These are phyloP conservation scores for Megalops atlanticus DNA, from an alignment of 2,113 vertebrate species.

Conservation along the genomic window DNA sequence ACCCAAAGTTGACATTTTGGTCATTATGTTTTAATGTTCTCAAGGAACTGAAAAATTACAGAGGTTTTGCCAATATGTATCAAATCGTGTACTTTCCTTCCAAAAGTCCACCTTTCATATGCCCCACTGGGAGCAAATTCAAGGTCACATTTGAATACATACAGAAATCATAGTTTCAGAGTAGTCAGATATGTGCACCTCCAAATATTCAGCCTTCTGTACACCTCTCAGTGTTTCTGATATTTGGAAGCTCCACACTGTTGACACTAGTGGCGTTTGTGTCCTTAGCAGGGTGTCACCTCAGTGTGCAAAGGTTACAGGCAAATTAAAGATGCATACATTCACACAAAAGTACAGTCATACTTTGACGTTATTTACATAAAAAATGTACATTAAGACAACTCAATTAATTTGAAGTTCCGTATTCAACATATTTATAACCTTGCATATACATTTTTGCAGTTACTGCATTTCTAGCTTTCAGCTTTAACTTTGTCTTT, in stretches of 20 bases:
- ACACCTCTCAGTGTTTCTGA: conserved; percentile 1
- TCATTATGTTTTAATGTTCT: conserved; percentile 18
- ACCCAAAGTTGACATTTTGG: conserved; percentile 6
- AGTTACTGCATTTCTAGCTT: not conserved
- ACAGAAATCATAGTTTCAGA: conserved; percentile 12
- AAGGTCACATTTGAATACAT: conserved; percentile 7
- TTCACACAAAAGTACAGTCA: conserved; percentile 20
- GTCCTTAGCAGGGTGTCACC: conserved; percentile 19
- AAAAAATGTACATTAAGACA: conserved; percentile 13
- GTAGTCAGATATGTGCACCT: conserved; percentile 22
- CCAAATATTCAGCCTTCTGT: conserved; percentile 1
- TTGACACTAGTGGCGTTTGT: conserved; percentile 17
- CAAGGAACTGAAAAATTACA: conserved; percentile 24
- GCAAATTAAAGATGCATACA: not conserved
- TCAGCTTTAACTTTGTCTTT: not conserved
- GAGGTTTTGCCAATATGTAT: not conserved
- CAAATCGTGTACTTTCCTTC: not conserved
- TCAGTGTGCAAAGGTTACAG: conserved; percentile 20
- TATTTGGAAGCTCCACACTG: not conserved
- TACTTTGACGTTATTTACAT: not conserved
- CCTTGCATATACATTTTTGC: not conserved
- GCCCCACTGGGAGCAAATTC: conserved; percentile 13
- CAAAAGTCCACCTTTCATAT: conserved; percentile 6
- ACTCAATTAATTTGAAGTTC: conserved; percentile 11
- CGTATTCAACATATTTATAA: not conserved